Base-by-base conservation (phyloP, 2,888 invertebrate species). In the Acanthoscelides obtectus region DNA sequence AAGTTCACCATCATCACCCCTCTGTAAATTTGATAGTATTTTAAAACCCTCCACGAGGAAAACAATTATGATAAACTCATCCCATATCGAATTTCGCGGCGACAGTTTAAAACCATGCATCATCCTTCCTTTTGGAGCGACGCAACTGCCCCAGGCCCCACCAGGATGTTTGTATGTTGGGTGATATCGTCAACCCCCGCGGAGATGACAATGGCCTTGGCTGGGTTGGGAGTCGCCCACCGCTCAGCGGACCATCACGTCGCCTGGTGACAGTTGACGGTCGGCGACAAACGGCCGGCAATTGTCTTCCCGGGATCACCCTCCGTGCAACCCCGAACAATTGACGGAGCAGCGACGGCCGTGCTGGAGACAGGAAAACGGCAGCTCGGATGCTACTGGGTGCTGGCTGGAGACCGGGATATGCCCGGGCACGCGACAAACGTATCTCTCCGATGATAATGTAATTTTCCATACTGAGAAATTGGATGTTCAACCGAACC, bases 281-380 rank as follows among this genome's bases (percentile, higher is more conserved):
- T 45, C n/a, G n/a, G n/a, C 45, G 45, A 45, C 45, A 45, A 45
- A 45, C 45, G 45, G 45, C 74, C 73, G 72, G 69, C 45, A 17
- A 45, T 45, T 45, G 45, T 45, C 45, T 45, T 25, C 45, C 45
- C 73, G 77, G 76, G 77, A 74, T 79, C 81, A 81, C 81, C 81
- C 81, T 80, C 81, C 80, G 78, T 81, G 80, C 80, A 81, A 81
- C 81, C 81, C 81, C 79, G 78, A 45, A 45, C 45, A 45, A 45
- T 45, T 17, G 45, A 45, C 45, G 72, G 74, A n/a, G n/a, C n/a
- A n/a, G n/a, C n/a, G n/a, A 73, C 73, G 72, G 75, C 78, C 75
- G 77, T 45, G n/a, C n/a, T 45, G 45, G 25, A 25, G 6, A 25
- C 45, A 4, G 17, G 45, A 12, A 45, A 45, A 45, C 45, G 45